phyloP scores from a whole-genome alignment of 2,888 invertebrate species.

The Leptura quadrifasciata region DNA sequence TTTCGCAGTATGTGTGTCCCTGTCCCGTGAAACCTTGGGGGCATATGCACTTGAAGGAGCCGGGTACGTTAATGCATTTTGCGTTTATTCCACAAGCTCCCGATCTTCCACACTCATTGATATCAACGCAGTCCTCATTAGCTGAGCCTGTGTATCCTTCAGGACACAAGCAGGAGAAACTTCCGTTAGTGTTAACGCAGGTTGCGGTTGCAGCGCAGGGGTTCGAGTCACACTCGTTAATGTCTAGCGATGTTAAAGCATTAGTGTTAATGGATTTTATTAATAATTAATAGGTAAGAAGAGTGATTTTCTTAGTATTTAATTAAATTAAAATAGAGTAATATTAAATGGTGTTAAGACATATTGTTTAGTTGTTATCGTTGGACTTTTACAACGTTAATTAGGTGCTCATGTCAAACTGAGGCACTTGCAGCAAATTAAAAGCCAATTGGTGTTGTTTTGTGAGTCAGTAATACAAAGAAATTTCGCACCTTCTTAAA shows the following conservation, averaged over 20 bases:
- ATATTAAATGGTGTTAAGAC: conserved; percentile 15
- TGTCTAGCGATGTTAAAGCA: conserved; percentile 75
- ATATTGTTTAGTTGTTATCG: conserved; percentile 4
- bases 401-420: conserved; percentile 3
- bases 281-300: conserved; percentile 35
- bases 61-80: conserved; percentile 88
- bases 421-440: conserved; percentile 38
- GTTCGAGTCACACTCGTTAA: conserved; percentile 83
- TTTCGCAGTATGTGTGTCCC: conserved; percentile 85
- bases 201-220: conserved; percentile 83
- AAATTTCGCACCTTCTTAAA: neutral
- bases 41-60: conserved; percentile 86
- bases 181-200: conserved; percentile 86
- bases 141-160: conserved; percentile 80
- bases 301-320: conserved; percentile 55
- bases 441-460: conserved; percentile 26
- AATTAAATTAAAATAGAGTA: conserved; percentile 6
- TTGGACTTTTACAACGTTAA: conserved; percentile 36
- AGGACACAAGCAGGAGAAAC: conserved; percentile 84
- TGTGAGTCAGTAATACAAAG: conserved; percentile 36
- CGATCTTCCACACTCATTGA: conserved; percentile 83
- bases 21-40: conserved; percentile 86
- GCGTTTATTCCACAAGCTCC: conserved; percentile 85
- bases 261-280: conserved; percentile 43
- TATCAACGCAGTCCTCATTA: conserved; percentile 80